A percentile compares a stretch with the other conserved stretches of the same genome.
Conservation (phyloP, 2,888 invertebrate genomes). For the Byasa hedistus region DNA sequence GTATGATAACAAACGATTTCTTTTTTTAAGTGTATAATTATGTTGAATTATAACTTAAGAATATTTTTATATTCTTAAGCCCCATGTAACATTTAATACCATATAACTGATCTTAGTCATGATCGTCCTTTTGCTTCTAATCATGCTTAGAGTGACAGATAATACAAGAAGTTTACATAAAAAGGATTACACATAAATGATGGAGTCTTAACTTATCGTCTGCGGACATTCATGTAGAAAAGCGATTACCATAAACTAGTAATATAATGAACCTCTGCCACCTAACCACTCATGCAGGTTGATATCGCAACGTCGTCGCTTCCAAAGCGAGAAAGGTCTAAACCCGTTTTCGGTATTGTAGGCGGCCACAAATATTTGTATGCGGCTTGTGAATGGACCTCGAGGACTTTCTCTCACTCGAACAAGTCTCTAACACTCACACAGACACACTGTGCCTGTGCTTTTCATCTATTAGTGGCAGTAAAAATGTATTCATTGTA, state of each 20-base stretch:
- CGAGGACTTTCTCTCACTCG: conserved; percentile 74
- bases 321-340: conserved; percentile 55
- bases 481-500: conserved; percentile 8
- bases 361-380: conserved; percentile 78
- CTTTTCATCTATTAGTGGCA: conserved; percentile 36
- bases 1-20: background rate
- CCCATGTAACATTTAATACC: background rate
- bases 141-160: background rate
- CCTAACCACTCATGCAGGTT: conserved; percentile 33
- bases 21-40: background rate
- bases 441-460: conserved; percentile 39
- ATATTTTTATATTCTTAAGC: background rate
- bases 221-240: conserved; percentile 2
- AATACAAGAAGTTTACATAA: background rate
- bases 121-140: background rate
- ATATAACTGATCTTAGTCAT: background rate
- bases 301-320: conserved; percentile 47
- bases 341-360: conserved; percentile 74
- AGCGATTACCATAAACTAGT: conserved; percentile 8
- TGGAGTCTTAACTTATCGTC: background rate
- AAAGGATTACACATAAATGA: background rate
- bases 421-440: conserved; percentile 61
- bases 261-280: conserved; percentile 1
- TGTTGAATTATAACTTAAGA: background rate
- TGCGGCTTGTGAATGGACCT: conserved; percentile 76